phyloP scores from a whole-genome alignment of 2,888 invertebrate genomes.

The Chaetogeoica ovagalla region DNA sequence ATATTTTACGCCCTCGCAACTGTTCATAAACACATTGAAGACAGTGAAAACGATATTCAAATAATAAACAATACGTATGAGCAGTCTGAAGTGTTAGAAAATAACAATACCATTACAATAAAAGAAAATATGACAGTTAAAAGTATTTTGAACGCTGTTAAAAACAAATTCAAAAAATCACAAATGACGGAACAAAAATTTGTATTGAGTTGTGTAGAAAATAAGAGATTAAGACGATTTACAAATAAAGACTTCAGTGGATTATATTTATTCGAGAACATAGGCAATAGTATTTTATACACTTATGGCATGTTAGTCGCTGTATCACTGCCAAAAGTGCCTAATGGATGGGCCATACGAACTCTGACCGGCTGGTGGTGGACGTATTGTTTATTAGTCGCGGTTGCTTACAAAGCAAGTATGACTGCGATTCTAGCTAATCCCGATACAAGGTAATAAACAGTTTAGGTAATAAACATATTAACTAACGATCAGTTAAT shows the following conservation, averaged over 20 bases:
- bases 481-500: too few species aligned
- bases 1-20: slow-evolving; percentile 70
- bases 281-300: slow-evolving; percentile 74
- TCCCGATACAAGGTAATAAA: slow-evolving; percentile 69
- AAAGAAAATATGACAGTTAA: not conserved
- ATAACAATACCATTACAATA: not conserved
- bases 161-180: slow-evolving; percentile 22
- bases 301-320: slow-evolving; percentile 81
- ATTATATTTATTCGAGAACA: slow-evolving; percentile 72
- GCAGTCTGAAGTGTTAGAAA: not conserved
- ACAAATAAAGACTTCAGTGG: slow-evolving; percentile 58
- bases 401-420: slow-evolving; percentile 79
- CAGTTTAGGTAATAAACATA: not conserved
- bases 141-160: slow-evolving; percentile 3
- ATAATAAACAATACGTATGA: not conserved
- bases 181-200: slow-evolving; percentile 14
- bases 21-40: slow-evolving; percentile 61
- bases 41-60: slow-evolving; percentile 17
- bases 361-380: slow-evolving; percentile 85
- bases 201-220: slow-evolving; percentile 4
- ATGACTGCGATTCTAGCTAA: slow-evolving; percentile 83
- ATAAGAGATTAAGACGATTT: slow-evolving; percentile 20
- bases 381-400: slow-evolving; percentile 79
- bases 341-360: slow-evolving; percentile 78
- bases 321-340: slow-evolving; percentile 76